Evolutionary conservation across 1,140 invertebrate species (phyloP), one percentile per base, ranked within the genome.

Genomic region (Bombus confusus): DNA sequence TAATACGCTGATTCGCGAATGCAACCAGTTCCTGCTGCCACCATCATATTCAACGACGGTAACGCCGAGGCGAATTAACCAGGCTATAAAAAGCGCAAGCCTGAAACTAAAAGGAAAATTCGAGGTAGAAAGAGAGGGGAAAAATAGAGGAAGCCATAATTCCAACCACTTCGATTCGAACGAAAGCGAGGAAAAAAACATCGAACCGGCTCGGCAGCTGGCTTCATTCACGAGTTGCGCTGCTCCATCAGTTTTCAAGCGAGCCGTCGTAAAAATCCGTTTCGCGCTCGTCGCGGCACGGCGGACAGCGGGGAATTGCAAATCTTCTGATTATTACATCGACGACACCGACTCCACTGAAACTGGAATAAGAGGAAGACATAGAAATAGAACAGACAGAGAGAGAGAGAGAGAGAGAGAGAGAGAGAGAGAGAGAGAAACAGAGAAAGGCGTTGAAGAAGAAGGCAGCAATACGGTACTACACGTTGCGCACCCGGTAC

Each of bases 401-500:
- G 25, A 12, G 8, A 22, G 28, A 12, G 22, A 64, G 15, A 31
- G 52, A 62, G 52, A 59, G 13, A n/a, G 5, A 52, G 37, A 37
- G 37, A 37, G 37, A 37, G 37, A 37, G 37, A 12, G 34, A 34
- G 8, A 3, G 22, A 28, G 15, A 39, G 10, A 39, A 10, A 62
- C 3, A 62, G 28, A 62, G 59, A 62, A 13, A 25, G 15, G 34
- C 6, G 13, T 18, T 22, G 34, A n/a, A 43, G 52, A 52, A 41
- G 80, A 41, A 41, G 12, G 39, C 43, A 57, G 74, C 64, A 57
- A 83, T 83, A 83, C 74, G 74, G 82, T 78, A 78, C 62, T 64
- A 83, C 64, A 25, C 77, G 64, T 83, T 57, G 77, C 74, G 72
- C 62, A 72, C 82, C 86, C 77, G 78, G 66, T 85, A 83, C 77